These are phyloP conservation scores for Neria commutata DNA, from an alignment of 2,888 invertebrate species.

Conservation along the genomic window DNA sequence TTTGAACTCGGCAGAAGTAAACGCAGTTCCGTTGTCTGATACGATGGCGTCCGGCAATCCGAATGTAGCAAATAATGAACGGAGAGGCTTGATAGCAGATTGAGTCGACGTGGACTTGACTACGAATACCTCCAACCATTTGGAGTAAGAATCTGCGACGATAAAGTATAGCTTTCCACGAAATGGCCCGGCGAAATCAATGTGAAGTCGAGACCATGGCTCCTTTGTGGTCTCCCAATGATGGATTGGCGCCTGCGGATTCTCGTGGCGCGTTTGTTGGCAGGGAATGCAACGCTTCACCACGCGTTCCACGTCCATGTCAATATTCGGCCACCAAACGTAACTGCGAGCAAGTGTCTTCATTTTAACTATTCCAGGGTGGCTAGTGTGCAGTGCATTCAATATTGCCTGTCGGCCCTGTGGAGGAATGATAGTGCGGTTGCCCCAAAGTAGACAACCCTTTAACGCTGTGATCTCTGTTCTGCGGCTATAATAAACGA, in stretches of 20 bases:
- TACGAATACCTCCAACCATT: slow-evolving; percentile 19
- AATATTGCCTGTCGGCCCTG: background rate
- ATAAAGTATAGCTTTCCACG: slow-evolving; percentile 6
- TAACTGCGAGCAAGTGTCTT: background rate
- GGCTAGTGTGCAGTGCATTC: background rate
- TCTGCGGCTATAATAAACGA: too few relatives aligned
- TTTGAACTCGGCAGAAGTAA: slow-evolving; percentile 18
- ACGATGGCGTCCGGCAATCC: slow-evolving; percentile 16
- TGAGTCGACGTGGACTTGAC: slow-evolving; percentile 19
- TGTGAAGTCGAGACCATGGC: background rate
- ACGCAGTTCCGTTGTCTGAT: slow-evolving; percentile 19
- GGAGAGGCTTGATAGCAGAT: slow-evolving; percentile 15
- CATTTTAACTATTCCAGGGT: background rate
- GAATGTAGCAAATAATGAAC: slow-evolving; percentile 12
- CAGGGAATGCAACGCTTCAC: background rate
- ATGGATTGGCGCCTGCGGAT: background rate
- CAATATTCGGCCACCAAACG: background rate
- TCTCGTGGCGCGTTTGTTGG: background rate
- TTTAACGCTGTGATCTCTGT: slow-evolving; percentile 12
- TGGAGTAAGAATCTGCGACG: slow-evolving; percentile 15
- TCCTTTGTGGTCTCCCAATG: background rate
- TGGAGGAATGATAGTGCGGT: slow-evolving; percentile 12
- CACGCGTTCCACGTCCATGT: background rate
- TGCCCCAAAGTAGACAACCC: slow-evolving; percentile 19
- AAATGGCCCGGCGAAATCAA: slow-evolving; percentile 12